phyloP scores from a whole-genome alignment of 92 coral and sea anemone genomes.

The Scolanthus callimorphus region DNA sequence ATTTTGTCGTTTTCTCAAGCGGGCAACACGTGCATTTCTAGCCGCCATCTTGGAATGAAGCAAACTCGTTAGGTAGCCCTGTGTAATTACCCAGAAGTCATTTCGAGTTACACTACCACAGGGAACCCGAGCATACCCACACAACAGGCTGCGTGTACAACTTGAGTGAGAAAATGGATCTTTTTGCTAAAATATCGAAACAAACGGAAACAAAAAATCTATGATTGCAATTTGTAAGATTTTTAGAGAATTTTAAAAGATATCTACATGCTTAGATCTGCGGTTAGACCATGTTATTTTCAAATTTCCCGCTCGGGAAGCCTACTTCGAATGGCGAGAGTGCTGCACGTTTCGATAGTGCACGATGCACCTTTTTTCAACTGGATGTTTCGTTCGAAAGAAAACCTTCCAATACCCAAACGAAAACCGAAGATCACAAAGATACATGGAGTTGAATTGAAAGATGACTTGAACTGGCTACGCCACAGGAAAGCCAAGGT shows the following conservation, averaged over 20 bases:
- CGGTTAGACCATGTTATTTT: constrained; percentile 18
- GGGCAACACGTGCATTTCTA: no score
- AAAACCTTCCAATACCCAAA: constrained; percentile 47
- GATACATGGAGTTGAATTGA: constrained; percentile 64
- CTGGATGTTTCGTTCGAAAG: constrained; percentile 47
- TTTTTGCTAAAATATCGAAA: no score
- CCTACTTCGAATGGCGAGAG: constrained; percentile 1
- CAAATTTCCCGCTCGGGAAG: constrained; percentile 46
- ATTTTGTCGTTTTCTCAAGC: no score
- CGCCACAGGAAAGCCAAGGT: constrained; percentile 60
- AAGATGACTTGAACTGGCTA: constrained; percentile 81
- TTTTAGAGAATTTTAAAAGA: background rate
- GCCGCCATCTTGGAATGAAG: no score
- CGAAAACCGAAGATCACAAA: constrained; percentile 26
- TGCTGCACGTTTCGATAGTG: constrained; percentile 3
- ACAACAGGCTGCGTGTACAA: no score
- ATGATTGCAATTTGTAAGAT: no score
- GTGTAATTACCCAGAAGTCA: no score
- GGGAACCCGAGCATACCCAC: no score
- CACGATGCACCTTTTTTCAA: constrained; percentile 13
- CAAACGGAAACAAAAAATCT: no score
- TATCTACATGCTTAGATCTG: constrained; percentile 16
- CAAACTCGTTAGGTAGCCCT: no score
- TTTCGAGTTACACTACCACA: no score
- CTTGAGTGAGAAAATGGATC: no score